A percentile compares a stretch with the other conserved stretches of the same genome.
These are phyloP conservation scores for Hermaeophaga mercurialis DNA, from an alignment of 2,888 invertebrate genomes.

Conservation along the genomic window DNA sequence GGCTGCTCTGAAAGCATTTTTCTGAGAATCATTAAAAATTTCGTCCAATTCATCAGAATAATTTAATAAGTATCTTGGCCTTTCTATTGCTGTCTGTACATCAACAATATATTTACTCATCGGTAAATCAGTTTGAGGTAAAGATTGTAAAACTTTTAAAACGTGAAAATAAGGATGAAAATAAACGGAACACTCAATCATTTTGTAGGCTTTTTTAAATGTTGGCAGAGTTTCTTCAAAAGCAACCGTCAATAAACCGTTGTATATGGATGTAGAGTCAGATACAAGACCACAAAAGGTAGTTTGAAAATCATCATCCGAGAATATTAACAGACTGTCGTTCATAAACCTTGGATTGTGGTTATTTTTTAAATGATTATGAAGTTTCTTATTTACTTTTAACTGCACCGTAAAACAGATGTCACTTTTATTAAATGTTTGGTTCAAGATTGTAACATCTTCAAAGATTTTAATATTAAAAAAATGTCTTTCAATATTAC, in stretches of 20 bases:
- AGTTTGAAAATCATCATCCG: neutral
- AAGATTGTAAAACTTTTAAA: neutral
- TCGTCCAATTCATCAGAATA: no score
- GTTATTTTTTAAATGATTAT: neutral
- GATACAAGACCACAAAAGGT: neutral
- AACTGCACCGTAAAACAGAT: neutral
- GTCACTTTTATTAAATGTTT: neutral
- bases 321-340: neutral
- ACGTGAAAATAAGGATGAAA: neutral
- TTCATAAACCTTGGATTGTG: neutral
- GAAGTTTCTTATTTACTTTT: neutral
- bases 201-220: neutral
- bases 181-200: neutral
- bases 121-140: neutral
- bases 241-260: neutral
- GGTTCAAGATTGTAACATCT: neutral
- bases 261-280: neutral
- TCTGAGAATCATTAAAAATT: conserved; percentile 74
- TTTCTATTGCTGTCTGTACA: no score
- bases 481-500: conserved; percentile 25
- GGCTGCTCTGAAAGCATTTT: conserved; percentile 69
- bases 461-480: conserved; percentile 20
- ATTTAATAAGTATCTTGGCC: no score
- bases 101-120: neutral
- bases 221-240: neutral